Percentiles rank a stretch among this genome's conserved stretches.
phyloP scores from a whole-genome alignment of 2,113 vertebrate genomes.

The Turdus rufiventris region DNA sequence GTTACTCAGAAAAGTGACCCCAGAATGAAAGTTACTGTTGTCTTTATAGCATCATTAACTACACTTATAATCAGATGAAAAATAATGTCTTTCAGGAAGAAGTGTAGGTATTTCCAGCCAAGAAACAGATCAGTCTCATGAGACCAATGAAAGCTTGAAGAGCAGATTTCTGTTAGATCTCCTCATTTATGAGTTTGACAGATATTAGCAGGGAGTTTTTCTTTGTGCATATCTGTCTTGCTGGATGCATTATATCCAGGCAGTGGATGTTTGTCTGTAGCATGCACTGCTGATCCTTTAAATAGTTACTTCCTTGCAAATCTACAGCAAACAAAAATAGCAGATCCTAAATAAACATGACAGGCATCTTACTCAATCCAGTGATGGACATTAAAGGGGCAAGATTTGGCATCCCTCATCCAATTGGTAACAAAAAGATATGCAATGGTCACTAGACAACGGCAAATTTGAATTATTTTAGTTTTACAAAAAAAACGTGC shows the following conservation, averaged over 20 bases:
- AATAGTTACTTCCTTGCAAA: background rate
- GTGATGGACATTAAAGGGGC: background rate
- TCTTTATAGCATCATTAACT: background rate
- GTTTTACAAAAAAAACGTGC: background rate
- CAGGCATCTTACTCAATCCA: background rate
- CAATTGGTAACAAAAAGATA: slow-evolving; percentile 6
- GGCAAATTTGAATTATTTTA: slow-evolving; percentile 24
- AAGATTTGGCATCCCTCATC: slow-evolving; percentile 3
- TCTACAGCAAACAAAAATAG: background rate
- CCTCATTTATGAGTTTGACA: background rate
- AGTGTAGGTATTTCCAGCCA: background rate
- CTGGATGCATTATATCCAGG: background rate
- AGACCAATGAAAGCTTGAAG: background rate
- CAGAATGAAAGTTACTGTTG: background rate
- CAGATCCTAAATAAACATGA: background rate
- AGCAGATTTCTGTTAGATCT: background rate
- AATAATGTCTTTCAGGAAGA: background rate
- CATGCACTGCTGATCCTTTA: background rate
- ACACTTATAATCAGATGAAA: background rate
- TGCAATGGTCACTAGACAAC: background rate
- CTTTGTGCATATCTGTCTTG: background rate
- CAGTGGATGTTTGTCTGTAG: background rate
- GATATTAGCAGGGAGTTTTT: background rate
- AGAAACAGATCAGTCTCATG: background rate
- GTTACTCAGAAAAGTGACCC: background rate